A percentile compares a stretch with the other conserved stretches of the same genome.
These are phyloP conservation scores for Callorhinus ursinus DNA, from an alignment of 2,113 vertebrate genomes.

Conservation along the genomic window DNA sequence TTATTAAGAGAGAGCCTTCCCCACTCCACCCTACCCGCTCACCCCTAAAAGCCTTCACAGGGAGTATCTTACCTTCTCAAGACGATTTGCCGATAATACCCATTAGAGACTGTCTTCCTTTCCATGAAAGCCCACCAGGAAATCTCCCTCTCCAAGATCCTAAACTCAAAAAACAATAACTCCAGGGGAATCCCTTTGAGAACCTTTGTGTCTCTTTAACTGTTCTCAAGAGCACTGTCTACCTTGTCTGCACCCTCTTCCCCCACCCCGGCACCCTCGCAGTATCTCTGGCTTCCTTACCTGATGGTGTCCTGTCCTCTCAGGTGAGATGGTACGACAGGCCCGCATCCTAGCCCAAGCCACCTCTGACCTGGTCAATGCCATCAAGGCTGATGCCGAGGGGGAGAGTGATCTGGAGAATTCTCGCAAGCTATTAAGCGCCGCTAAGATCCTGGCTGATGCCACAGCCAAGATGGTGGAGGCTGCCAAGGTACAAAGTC, in stretches of 20 bases:
- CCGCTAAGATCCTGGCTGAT: constrained; percentile 96
- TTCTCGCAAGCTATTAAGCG: constrained; percentile 96
- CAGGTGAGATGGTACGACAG: constrained; percentile 99
- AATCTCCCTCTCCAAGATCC: neutral
- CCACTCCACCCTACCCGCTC: neutral
- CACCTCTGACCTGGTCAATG: constrained; percentile 96
- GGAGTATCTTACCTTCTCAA: neutral
- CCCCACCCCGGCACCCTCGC: neutral
- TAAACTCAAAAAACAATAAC: neutral
- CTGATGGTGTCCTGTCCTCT: neutral
- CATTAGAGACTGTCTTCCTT: neutral
- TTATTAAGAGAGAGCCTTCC: neutral
- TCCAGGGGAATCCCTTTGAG: neutral
- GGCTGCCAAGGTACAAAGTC: constrained; percentile 93
- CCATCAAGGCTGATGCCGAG: constrained; percentile 97
- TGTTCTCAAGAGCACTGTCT: neutral
- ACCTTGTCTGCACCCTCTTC: neutral
- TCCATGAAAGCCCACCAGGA: neutral
- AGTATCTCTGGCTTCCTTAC: neutral
- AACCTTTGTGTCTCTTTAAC: neutral
- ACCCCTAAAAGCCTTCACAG: neutral
- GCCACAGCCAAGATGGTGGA: constrained; percentile 99
- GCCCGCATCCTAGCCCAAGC: constrained; percentile 97
- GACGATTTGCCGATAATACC: neutral
- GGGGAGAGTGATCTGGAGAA: constrained; percentile 97